Evolutionary conservation across 2,113 vertebrate genomes (phyloP).

Genomic region (Daboia siamensis): DNA sequence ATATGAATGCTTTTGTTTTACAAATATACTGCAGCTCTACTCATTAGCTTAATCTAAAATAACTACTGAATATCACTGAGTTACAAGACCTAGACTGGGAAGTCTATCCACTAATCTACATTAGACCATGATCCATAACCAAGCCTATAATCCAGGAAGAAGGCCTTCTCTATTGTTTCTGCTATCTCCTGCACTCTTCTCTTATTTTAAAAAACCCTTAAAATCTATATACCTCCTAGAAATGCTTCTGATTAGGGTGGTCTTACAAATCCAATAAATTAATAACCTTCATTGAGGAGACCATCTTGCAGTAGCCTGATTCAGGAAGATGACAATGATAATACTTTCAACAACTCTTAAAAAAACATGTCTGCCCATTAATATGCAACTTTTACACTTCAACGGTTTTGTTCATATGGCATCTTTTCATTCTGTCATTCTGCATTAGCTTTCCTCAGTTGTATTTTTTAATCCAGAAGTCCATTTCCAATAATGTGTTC

Average conservation of each 20-base stretch:
- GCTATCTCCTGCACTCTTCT: background rate
- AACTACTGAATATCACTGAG: background rate
- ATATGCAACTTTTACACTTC: conserved; percentile 35
- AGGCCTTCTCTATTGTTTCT: background rate
- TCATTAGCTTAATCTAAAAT: background rate
- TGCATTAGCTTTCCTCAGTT: conserved; percentile 1
- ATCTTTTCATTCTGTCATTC: conserved; percentile 25
- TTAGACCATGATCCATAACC: background rate
- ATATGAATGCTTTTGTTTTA: background rate
- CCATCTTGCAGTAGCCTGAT: background rate
- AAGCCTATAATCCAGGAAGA: background rate
- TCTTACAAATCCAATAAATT: background rate
- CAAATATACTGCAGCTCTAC: background rate
- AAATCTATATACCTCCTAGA: background rate
- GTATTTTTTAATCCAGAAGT: background rate
- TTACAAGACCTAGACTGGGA: background rate
- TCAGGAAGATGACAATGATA: background rate
- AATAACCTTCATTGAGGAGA: background rate
- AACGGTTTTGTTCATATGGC: background rate
- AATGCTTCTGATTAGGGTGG: background rate
- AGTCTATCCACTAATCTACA: background rate
- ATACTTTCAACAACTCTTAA: background rate
- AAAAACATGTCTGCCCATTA: background rate
- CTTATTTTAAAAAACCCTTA: background rate
- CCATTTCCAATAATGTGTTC: conserved; percentile 20